Percentiles rank a stretch among this genome's conserved stretches.
These are phyloP conservation scores for Danio tinwini DNA, from an alignment of 2,797 vertebrate species.

Conservation along the genomic window DNA sequence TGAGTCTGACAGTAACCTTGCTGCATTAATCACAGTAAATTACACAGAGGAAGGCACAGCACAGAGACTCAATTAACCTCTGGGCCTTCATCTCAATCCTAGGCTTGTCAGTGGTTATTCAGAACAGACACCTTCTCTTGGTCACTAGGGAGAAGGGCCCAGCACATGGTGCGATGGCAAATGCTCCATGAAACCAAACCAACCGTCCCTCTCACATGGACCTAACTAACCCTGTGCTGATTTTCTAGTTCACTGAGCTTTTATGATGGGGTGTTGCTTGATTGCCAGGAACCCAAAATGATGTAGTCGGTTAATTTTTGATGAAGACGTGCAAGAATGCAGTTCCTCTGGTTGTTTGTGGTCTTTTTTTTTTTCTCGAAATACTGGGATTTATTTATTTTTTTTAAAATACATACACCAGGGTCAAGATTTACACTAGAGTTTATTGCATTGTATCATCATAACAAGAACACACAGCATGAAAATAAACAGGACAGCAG, in stretches of 20 bases:
- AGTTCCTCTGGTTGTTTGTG: slow-evolving; percentile 4
- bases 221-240: slow-evolving; percentile 14
- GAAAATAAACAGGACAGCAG: slow-evolving; percentile 35
- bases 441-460: slow-evolving; percentile 31
- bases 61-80: slow-evolving; percentile 82
- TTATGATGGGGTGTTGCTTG: slow-evolving; percentile 10
- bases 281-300: slow-evolving; percentile 10
- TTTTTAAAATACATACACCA: background rate
- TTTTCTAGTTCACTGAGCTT: slow-evolving; percentile 37
- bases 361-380: slow-evolving; percentile 5
- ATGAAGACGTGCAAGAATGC: slow-evolving; percentile 10
- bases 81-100: slow-evolving; percentile 73
- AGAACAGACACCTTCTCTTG: slow-evolving; percentile 64
- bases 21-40: slow-evolving; percentile 83
- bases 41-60: slow-evolving; percentile 79
- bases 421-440: slow-evolving; percentile 34
- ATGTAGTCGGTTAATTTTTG: slow-evolving; percentile 26
- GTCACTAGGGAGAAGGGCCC: slow-evolving; percentile 64
- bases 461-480: slow-evolving; percentile 3
- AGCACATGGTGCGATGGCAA: slow-evolving; percentile 58
- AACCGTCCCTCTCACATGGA: slow-evolving; percentile 6
- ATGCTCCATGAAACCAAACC: slow-evolving; percentile 41
- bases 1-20: slow-evolving; percentile 79
- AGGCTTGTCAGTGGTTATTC: slow-evolving; percentile 71
- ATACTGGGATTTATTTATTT: background rate